Percentiles rank a stretch among this genome's conserved stretches.
phyloP scores from a whole-genome alignment of 2,888 invertebrate species.

The Emesis castigata region DNA sequence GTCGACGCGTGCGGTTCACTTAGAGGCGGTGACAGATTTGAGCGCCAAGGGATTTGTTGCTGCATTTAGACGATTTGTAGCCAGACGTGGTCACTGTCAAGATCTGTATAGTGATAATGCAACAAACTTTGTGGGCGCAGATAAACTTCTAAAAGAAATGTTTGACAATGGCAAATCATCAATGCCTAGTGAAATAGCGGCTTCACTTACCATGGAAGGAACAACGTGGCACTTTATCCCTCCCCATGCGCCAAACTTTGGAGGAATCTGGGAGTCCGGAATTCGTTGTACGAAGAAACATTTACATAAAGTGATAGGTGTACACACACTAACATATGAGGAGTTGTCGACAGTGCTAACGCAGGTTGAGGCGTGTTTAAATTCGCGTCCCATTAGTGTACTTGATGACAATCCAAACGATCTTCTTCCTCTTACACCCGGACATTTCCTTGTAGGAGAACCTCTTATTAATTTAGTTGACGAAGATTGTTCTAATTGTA shows the following conservation, averaged over 20 bases:
- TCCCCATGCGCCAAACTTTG: no score
- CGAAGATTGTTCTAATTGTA: no score
- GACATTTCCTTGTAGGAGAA: no score
- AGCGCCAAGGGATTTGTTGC: constrained; percentile 55
- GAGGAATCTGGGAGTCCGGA: no score
- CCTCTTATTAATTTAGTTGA: no score
- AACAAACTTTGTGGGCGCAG: constrained; percentile 14
- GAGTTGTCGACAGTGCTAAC: no score
- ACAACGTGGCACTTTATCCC: constrained; percentile 25
- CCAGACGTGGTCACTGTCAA: no score
- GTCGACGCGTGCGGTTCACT: constrained; percentile 41
- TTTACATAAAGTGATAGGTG: no score
- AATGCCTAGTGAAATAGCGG: constrained; percentile 2
- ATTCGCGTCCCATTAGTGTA: background rate
- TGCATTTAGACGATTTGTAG: constrained; percentile 41
- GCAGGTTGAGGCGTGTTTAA: no score
- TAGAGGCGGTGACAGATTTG: constrained; percentile 50
- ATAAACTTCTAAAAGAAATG: constrained; percentile 1
- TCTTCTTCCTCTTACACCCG: background rate
- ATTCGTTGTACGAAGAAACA: no score
- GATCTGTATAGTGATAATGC: constrained; percentile 30
- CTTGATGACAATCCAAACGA: background rate
- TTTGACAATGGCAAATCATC: constrained; percentile 1
- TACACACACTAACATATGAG: no score
- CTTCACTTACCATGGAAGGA: background rate